These are phyloP conservation scores for Echeneis naucrates DNA, from an alignment of 2,797 vertebrate species.

Conservation along the genomic window DNA sequence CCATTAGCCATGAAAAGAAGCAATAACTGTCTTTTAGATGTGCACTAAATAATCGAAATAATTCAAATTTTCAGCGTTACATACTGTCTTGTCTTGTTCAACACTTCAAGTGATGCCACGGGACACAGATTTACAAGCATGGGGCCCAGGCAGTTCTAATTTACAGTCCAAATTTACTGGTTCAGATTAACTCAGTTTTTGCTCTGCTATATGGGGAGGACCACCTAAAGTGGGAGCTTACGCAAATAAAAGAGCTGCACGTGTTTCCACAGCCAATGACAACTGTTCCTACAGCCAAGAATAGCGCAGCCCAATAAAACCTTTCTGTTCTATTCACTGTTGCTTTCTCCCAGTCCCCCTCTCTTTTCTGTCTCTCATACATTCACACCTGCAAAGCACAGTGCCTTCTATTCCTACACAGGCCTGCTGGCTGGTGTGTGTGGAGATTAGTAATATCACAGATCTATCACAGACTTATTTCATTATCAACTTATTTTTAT, in stretches of 20 bases:
- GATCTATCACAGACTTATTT: background rate
- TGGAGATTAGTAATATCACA: conserved; percentile 20
- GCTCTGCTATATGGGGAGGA: conserved; percentile 21
- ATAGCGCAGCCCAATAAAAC: conserved; percentile 62
- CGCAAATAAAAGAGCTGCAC: conserved; percentile 69
- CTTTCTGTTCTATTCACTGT: conserved; percentile 40
- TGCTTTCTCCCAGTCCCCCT: conserved; percentile 14
- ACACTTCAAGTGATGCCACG: background rate
- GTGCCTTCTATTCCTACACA: conserved; percentile 33
- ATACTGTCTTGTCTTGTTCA: background rate
- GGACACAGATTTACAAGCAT: conserved; percentile 13
- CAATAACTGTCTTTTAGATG: background rate
- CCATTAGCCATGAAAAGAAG: conserved; percentile 1
- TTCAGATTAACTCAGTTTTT: conserved; percentile 23
- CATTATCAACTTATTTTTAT: background rate
- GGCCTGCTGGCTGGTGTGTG: background rate
- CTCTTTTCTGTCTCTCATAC: conserved; percentile 1
- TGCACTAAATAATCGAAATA: conserved; percentile 2
- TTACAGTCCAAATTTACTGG: conserved; percentile 30
- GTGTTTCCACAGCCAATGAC: conserved; percentile 55
- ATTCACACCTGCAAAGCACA: conserved; percentile 40
- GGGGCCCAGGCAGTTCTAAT: conserved; percentile 7
- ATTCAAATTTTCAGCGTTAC: background rate
- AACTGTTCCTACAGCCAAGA: conserved; percentile 64
- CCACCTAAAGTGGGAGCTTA: conserved; percentile 52